A percentile compares a stretch with the other conserved stretches of the same genome.
phyloP scores from a whole-genome alignment of 1,140 invertebrate species.

The Leptopilina boulardi region DNA sequence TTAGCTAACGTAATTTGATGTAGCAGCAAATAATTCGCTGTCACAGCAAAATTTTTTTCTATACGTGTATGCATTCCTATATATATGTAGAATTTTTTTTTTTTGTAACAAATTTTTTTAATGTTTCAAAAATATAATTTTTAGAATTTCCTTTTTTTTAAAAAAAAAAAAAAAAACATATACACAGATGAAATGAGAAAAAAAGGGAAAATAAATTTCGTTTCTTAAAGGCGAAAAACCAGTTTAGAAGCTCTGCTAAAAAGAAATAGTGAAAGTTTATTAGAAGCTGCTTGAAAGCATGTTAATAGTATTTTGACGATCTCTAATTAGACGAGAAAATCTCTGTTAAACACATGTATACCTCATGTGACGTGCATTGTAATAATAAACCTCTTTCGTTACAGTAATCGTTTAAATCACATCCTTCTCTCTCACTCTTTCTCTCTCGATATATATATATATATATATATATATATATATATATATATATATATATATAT shows the following conservation, averaged over 20 bases:
- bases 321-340: conserved; percentile 5
- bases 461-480: too few species aligned
- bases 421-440: neutral
- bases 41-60: too few species aligned
- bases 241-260: neutral
- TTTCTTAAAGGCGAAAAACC: neutral
- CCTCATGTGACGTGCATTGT: neutral
- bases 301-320: conserved; percentile 23
- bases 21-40: too few species aligned
- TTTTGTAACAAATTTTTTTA: too few species aligned
- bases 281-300: neutral
- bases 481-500: too few species aligned
- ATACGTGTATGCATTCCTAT: too few species aligned
- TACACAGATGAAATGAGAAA: too few species aligned
- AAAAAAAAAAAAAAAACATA: too few species aligned
- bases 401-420: conserved; percentile 3
- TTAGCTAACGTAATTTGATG: too few species aligned
- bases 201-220: neutral
- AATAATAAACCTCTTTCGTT: conserved; percentile 25
- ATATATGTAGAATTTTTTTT: too few species aligned
- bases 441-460: conserved; percentile 6
- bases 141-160: too few species aligned
- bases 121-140: too few species aligned
- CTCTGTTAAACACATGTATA: conserved; percentile 1
- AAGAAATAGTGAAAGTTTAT: conserved; percentile 18